These are phyloP conservation scores for Crossaster papposus DNA, from an alignment of 53 echinoderm and acorn worm genomes.

Conservation along the genomic window DNA sequence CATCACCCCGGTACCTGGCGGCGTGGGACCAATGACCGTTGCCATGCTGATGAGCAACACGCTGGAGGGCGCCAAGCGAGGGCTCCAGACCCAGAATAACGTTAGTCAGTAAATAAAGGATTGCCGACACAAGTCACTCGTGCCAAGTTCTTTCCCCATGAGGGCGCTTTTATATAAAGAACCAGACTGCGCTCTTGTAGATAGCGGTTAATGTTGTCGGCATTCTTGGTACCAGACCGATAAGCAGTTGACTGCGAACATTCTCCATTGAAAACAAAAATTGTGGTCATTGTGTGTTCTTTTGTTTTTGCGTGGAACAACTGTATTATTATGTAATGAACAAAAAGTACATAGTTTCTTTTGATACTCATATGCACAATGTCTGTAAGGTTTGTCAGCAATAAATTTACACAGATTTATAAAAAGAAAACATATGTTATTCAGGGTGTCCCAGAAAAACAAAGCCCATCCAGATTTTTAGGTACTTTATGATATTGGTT, in stretches of 20 bases:
- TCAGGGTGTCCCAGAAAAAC: no score
- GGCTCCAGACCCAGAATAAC: conserved; percentile 34
- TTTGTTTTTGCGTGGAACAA: background rate
- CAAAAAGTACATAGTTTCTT: no score
- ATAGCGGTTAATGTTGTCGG: background rate
- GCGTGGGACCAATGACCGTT: conserved; percentile 98
- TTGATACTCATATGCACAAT: no score
- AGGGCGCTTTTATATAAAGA: background rate
- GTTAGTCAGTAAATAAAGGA: conserved; percentile 43
- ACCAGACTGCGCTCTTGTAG: background rate
- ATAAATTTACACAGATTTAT: no score
- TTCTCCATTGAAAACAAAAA: background rate
- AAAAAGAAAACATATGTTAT: no score
- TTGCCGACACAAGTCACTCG: background rate
- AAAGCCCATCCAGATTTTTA: no score
- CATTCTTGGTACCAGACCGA: background rate
- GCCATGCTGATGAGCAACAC: conserved; percentile 98
- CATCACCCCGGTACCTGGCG: conserved; percentile 97
- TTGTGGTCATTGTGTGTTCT: background rate
- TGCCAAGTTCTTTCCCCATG: background rate
- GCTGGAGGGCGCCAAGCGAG: conserved; percentile 87
- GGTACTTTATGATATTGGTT: no score
- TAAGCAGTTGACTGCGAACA: background rate
- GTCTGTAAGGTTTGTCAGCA: no score
- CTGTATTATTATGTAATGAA: no score